Evolutionary conservation across 2,888 invertebrate species (phyloP).

Genomic region (Conomelus anceps): DNA sequence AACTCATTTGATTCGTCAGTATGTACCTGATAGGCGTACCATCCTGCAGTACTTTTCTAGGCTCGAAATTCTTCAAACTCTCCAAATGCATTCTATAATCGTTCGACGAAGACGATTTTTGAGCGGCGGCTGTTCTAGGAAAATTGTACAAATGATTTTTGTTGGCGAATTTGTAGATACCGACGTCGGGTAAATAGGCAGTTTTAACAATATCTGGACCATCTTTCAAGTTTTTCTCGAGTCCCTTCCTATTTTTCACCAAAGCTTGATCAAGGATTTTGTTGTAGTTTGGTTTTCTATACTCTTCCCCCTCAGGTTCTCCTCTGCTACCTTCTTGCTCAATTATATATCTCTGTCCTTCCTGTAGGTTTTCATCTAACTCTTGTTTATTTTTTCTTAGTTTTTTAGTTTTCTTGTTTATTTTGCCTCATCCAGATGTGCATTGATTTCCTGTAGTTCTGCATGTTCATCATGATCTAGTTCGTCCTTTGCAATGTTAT

Average conservation of each 20-base stretch:
- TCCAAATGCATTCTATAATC: neutral
- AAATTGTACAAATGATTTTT: neutral
- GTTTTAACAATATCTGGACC: neutral
- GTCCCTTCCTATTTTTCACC: neutral
- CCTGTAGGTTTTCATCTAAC: neutral
- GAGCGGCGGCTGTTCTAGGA: neutral
- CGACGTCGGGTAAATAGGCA: neutral
- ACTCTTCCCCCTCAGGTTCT: neutral
- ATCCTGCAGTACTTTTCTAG: neutral
- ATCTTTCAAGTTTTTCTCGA: neutral
- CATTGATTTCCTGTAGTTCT: neutral
- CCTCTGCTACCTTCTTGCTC: neutral
- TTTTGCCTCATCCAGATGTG: neutral
- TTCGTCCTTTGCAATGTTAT: too few relatives aligned
- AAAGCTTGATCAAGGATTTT: neutral
- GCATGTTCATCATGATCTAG: neutral
- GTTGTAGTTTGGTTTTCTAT: neutral
- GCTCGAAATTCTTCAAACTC: neutral
- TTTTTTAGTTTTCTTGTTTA: too few relatives aligned
- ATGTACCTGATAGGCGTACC: neutral
- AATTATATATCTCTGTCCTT: neutral
- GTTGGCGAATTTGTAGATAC: neutral
- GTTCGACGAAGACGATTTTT: neutral
- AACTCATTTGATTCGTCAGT: neutral
- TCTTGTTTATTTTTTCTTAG: neutral